phyloP scores from a whole-genome alignment of 1,140 invertebrate species.

The Nasonia longicornis region DNA sequence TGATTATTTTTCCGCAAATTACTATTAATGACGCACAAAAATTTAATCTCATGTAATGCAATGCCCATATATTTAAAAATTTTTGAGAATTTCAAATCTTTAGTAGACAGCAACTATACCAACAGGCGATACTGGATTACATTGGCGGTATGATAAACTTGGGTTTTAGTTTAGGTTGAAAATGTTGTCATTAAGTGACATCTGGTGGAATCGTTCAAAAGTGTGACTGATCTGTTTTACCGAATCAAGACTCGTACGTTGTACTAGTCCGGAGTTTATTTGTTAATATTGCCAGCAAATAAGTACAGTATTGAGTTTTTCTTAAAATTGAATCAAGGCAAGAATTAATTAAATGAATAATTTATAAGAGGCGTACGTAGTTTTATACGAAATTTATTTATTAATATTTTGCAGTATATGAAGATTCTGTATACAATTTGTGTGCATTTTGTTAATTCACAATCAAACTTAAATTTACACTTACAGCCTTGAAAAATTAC shows the following conservation, averaged over 20 bases:
- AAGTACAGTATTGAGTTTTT: too few relatives aligned
- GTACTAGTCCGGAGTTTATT: too few relatives aligned
- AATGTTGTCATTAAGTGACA: background rate
- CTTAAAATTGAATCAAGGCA: too few relatives aligned
- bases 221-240: background rate
- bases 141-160: background rate
- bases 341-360: too few relatives aligned
- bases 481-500: constrained; percentile 24
- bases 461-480: constrained; percentile 14
- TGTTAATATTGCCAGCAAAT: too few relatives aligned
- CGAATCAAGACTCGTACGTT: background rate
- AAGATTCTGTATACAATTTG: constrained; percentile 24
- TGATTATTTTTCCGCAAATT: too few relatives aligned
- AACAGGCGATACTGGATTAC: background rate
- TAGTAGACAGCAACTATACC: background rate
- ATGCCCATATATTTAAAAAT: too few relatives aligned
- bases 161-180: background rate
- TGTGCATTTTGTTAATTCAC: constrained; percentile 34
- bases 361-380: background rate
- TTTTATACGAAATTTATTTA: constrained; percentile 35
- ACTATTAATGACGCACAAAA: too few relatives aligned
- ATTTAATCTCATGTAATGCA: too few relatives aligned
- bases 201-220: background rate
- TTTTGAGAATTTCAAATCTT: too few relatives aligned
- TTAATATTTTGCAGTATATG: constrained; percentile 4